phyloP scores from a whole-genome alignment of 2,113 vertebrate species.

The Bambusicola thoracicus region DNA sequence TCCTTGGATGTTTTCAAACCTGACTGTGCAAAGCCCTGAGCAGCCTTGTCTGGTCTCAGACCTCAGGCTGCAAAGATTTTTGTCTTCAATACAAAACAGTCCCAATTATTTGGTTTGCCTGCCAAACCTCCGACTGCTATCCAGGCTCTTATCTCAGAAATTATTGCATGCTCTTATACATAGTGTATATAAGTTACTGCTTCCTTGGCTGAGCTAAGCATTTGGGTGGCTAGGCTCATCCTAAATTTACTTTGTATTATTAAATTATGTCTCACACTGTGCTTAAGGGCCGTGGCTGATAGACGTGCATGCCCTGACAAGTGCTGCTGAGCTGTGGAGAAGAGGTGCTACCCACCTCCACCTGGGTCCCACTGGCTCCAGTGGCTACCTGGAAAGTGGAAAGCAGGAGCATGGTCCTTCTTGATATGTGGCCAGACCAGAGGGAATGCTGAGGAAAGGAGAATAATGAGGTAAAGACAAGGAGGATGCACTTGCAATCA shows the following conservation, averaged over 20 bases:
- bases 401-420: rapidly evolving
- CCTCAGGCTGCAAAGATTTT: not conserved
- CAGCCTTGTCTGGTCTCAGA: not conserved
- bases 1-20: not conserved
- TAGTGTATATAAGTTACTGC: rapidly evolving
- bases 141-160: not conserved
- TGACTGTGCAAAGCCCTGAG: not conserved
- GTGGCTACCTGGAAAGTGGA: not conserved
- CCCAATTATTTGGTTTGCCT: not conserved
- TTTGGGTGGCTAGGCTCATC: not conserved
- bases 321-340: not conserved
- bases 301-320: not conserved
- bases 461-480: not conserved
- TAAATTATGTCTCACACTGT: not conserved
- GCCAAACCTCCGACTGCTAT: not conserved
- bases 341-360: not conserved
- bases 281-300: too few relatives aligned
- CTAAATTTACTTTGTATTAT: not conserved
- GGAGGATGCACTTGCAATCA: not conserved
- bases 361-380: not conserved
- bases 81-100: not conserved
- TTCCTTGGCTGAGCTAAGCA: not conserved
- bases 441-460: not conserved
- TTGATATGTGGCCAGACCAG: not conserved
- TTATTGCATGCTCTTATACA: rapidly evolving